These are phyloP conservation scores for Syncerus caffer DNA, from an alignment of 2,797 vertebrate species.

Conservation along the genomic window DNA sequence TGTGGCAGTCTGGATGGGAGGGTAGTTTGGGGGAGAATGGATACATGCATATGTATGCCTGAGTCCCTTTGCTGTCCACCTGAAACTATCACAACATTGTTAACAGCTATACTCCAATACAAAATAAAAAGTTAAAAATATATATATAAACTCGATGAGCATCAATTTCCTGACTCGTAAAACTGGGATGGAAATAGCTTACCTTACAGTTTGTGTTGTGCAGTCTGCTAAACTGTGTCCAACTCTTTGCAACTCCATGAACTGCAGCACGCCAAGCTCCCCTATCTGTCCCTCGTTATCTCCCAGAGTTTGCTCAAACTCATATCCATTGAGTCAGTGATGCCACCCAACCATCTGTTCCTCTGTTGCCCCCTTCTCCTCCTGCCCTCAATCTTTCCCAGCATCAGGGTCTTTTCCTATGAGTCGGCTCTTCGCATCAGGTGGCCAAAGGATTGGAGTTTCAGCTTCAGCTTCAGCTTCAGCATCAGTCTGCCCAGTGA, in stretches of 20 bases:
- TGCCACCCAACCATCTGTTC: not conserved
- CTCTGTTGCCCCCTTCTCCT: not conserved
- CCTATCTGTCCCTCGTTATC: not conserved
- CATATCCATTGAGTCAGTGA: not conserved
- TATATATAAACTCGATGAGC: not conserved
- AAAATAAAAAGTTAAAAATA: not conserved
- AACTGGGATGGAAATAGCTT: not conserved
- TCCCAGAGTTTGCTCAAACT: not conserved
- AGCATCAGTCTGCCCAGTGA: not conserved
- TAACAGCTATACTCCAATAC: not conserved
- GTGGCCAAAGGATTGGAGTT: not conserved
- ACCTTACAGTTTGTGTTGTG: not conserved
- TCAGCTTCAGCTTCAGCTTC: not conserved
- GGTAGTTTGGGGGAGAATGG: not conserved
- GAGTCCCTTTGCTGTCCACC: not conserved
- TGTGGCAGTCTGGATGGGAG: not conserved
- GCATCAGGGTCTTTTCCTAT: not conserved
- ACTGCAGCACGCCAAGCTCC: not conserved
- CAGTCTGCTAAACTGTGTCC: not conserved
- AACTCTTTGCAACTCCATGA: not conserved
- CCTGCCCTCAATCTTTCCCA: not conserved
- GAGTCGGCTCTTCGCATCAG: accelerated
- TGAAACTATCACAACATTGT: not conserved
- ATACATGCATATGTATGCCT: not conserved
- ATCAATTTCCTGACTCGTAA: not conserved